phyloP scores from a whole-genome alignment of 2,113 vertebrate species.

The Hydrolagus affinis region DNA sequence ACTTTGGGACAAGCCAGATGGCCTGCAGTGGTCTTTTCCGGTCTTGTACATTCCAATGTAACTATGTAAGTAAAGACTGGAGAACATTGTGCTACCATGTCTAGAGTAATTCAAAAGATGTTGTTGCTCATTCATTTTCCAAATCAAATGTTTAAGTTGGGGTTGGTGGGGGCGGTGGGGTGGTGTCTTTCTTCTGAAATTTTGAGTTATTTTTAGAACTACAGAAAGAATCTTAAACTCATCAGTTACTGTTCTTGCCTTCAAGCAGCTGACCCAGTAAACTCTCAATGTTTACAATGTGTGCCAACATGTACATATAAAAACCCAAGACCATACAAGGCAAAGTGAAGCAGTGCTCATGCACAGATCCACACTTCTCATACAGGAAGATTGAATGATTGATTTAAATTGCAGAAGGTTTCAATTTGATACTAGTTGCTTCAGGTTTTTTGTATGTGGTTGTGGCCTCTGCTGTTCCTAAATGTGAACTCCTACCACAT shows the following conservation, averaged over 20 bases:
- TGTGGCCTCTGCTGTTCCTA: not conserved
- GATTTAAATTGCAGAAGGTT: not conserved
- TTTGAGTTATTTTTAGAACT: not conserved
- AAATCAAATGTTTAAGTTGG: no score
- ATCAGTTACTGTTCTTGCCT: not conserved
- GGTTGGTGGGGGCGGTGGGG: no score
- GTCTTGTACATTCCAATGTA: not conserved
- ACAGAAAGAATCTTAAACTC: not conserved
- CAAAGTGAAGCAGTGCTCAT: not conserved
- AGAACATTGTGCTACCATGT: not conserved
- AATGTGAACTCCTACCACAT: not conserved
- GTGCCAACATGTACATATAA: not conserved
- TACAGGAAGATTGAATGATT: not conserved
- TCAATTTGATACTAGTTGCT: not conserved
- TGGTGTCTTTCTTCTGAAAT: not conserved
- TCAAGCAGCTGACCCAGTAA: not conserved
- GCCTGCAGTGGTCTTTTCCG: not conserved
- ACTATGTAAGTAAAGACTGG: no score
- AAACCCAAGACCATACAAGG: not conserved
- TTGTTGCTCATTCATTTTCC: no score
- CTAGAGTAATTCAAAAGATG: not conserved
- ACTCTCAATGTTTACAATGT: no score
- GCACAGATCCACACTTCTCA: not conserved
- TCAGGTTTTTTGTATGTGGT: not conserved
- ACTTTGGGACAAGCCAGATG: not conserved